Conservation (phyloP, 2,888 invertebrate species). For the Sycophila texana region DNA sequence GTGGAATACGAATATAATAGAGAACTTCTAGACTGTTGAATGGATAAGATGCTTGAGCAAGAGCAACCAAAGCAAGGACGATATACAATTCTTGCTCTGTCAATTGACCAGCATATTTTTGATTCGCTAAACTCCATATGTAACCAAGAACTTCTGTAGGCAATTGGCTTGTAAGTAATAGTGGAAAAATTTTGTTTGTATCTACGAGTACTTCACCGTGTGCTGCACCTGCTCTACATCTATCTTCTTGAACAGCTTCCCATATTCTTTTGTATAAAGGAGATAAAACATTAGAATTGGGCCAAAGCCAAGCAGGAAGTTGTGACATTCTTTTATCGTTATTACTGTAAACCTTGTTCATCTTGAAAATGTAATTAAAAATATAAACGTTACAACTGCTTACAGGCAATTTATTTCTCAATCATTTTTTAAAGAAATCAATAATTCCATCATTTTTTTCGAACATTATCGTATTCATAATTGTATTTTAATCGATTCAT, state of each 20-base stretch:
- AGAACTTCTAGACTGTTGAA: conserved; percentile 71
- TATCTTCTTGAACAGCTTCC: conserved; percentile 73
- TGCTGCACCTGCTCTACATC: conserved; percentile 61
- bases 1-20: conserved; percentile 69
- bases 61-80: conserved; percentile 75
- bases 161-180: conserved; percentile 76
- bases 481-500: conserved; percentile 11
- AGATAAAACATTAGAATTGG: conserved; percentile 73
- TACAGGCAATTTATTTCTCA: conserved; percentile 18
- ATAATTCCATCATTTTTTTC: conserved; percentile 37
- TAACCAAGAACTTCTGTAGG: conserved; percentile 76
- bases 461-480: conserved; percentile 21
- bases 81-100: conserved; percentile 76
- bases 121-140: conserved; percentile 76
- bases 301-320: conserved; percentile 74
- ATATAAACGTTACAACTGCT: conserved; percentile 19
- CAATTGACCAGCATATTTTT: conserved; percentile 75
- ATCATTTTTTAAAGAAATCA: conserved; percentile 44
- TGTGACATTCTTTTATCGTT: conserved; percentile 69
- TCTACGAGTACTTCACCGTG: conserved; percentile 71
- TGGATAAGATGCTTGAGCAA: conserved; percentile 75
- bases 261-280: conserved; percentile 75
- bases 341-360: conserved; percentile 65
- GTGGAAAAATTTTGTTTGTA: conserved; percentile 74
- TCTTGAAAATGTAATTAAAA: background rate